Evolutionary conservation across 2,888 invertebrate species (phyloP).

Genomic region (Epirrhoe alternata): DNA sequence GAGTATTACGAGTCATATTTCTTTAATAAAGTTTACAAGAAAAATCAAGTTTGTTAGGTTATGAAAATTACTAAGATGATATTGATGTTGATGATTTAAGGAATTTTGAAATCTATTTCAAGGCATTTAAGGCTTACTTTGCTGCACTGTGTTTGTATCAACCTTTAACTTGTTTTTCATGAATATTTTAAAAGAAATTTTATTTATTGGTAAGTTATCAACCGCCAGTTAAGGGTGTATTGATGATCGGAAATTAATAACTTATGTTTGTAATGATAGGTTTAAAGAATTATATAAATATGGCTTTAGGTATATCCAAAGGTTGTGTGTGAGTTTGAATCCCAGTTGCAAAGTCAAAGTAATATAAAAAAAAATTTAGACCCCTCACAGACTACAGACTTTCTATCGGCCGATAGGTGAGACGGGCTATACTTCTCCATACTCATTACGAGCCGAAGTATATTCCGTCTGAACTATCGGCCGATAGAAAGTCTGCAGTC

Average conservation of each 20-base stretch:
- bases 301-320: too few relatives aligned
- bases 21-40: not conserved
- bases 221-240: conserved; percentile 31
- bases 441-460: too few relatives aligned
- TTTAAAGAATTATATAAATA: too few relatives aligned
- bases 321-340: not conserved
- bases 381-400: too few relatives aligned
- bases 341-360: too few relatives aligned
- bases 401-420: too few relatives aligned
- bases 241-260: conserved; percentile 16
- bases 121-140: not conserved
- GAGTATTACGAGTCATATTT: not conserved
- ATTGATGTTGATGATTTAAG: conserved; percentile 53
- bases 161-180: conserved; percentile 48
- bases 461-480: too few relatives aligned
- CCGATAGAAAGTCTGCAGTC: too few relatives aligned
- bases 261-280: not conserved
- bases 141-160: not conserved
- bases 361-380: too few relatives aligned
- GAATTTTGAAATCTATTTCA: conserved; percentile 11
- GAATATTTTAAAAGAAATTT: conserved; percentile 51
- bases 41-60: conserved; percentile 7
- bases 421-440: too few relatives aligned
- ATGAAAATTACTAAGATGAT: conserved; percentile 25
- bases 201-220: conserved; percentile 45